Percentiles rank a stretch among this genome's conserved stretches.
Conservation (phyloP, 92 coral and sea anemone species). For the Zoanthus gigantus region DNA sequence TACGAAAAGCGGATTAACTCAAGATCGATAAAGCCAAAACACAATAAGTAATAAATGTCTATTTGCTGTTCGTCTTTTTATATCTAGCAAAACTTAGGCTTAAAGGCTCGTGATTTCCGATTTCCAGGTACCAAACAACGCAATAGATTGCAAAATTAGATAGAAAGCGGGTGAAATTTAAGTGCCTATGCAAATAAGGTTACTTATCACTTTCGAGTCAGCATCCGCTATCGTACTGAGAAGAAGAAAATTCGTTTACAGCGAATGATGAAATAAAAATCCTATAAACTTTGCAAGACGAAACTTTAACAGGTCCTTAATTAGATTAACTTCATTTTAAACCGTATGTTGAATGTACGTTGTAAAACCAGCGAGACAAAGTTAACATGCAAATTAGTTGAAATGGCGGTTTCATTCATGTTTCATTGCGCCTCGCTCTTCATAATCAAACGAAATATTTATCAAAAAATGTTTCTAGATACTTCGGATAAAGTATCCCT, state of each 20-base stretch:
- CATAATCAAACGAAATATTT: slow-evolving; percentile 5
- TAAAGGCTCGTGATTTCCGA: neutral
- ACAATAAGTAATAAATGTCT: neutral
- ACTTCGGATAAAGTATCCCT: slow-evolving; percentile 2
- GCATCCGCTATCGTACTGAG: slow-evolving; percentile 2
- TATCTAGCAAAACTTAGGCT: neutral
- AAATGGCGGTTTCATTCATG: slow-evolving; percentile 53
- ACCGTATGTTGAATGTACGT: neutral
- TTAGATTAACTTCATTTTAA: slow-evolving; percentile 13
- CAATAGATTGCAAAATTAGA: neutral
- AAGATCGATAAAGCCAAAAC: slow-evolving; percentile 20
- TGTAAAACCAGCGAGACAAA: slow-evolving; percentile 41
- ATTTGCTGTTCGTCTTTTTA: neutral
- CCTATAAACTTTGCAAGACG: slow-evolving; percentile 5
- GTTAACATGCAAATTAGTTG: slow-evolving; percentile 54
- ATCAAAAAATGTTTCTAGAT: slow-evolving; percentile 15
- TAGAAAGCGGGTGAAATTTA: slow-evolving; percentile 35
- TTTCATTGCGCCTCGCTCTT: slow-evolving; percentile 48
- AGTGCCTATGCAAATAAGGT: slow-evolving; percentile 47
- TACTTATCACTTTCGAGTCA: slow-evolving; percentile 36
- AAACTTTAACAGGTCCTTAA: slow-evolving; percentile 22
- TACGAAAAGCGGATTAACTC: slow-evolving; percentile 27
- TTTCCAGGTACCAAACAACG: neutral
- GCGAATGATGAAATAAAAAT: neutral
- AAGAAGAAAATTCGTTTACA: neutral